Percentiles rank a stretch among this genome's conserved stretches.
phyloP scores from a whole-genome alignment of 2,888 invertebrate genomes.

The Listrodromus nycthemerus region DNA sequence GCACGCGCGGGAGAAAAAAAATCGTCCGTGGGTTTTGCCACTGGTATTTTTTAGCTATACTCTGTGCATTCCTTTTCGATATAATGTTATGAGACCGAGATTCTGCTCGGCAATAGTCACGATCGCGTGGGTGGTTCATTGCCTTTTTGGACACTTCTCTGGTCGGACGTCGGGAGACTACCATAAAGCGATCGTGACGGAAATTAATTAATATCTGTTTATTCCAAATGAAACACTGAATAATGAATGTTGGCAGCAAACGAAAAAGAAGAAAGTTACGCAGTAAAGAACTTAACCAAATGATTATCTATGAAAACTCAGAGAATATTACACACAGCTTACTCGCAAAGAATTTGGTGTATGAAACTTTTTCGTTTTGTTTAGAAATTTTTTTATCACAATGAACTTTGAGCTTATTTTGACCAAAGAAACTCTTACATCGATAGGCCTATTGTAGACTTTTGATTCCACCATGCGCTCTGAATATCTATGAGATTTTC shows the following conservation, averaged over 20 bases:
- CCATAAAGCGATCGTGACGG: constrained; percentile 14
- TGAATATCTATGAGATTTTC: constrained; percentile 25
- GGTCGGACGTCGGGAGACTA: constrained; percentile 61
- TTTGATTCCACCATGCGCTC: not conserved
- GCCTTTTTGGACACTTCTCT: constrained; percentile 65
- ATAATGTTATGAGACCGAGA: constrained; percentile 37
- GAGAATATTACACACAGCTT: not conserved
- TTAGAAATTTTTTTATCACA: not conserved
- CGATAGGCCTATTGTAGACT: not conserved
- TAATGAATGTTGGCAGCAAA: not conserved
- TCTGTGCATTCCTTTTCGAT: constrained; percentile 30
- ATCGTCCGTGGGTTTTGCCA: constrained; percentile 43
- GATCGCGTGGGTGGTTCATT: constrained; percentile 59
- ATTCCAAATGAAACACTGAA: not conserved
- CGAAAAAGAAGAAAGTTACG: not conserved
- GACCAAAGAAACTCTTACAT: not conserved
- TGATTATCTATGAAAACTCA: not conserved
- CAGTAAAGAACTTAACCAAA: not conserved
- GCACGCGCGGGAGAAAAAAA: not conserved
- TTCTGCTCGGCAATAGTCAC: constrained; percentile 21
- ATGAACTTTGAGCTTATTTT: not conserved
- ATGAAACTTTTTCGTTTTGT: constrained; percentile 13
- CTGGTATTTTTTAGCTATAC: constrained; percentile 6
- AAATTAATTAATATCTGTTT: not conserved
- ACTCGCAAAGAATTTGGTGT: not conserved